phyloP scores from a whole-genome alignment of 2,797 vertebrate genomes.

The Mycteria americana region DNA sequence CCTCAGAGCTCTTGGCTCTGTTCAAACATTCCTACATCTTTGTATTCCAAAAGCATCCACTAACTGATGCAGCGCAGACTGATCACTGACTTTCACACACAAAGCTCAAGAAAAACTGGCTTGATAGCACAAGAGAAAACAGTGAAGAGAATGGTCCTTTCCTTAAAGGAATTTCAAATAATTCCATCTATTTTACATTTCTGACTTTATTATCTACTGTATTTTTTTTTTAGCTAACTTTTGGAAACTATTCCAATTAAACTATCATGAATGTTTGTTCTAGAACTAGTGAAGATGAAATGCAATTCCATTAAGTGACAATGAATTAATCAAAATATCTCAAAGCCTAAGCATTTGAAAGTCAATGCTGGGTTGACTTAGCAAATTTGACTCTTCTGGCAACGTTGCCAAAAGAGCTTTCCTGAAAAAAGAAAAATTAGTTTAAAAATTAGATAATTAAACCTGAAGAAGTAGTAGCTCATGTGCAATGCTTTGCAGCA shows the following conservation, averaged over 20 bases:
- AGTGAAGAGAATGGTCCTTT: background rate
- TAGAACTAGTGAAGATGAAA: background rate
- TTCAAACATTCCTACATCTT: constrained; percentile 49
- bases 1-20: constrained; percentile 56
- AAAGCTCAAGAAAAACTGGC: background rate
- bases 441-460: background rate
- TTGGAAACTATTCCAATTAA: background rate
- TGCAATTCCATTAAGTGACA: background rate
- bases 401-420: background rate
- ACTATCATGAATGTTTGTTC: background rate
- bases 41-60: constrained; percentile 70
- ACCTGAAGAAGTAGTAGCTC: background rate
- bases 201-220: background rate
- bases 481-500: background rate
- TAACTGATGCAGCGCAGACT: constrained; percentile 47
- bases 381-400: background rate
- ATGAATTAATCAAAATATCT: background rate
- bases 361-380: background rate
- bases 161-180: background rate
- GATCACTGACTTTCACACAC: constrained; percentile 46
- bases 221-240: background rate
- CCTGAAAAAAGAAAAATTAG: background rate
- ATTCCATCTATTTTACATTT: background rate
- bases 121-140: background rate
- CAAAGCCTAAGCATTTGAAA: background rate